Evolutionary conservation across 2,113 vertebrate genomes (phyloP), one percentile per base, ranked within the genome.

Genomic region (mouse (Mus musculus)): DNA sequence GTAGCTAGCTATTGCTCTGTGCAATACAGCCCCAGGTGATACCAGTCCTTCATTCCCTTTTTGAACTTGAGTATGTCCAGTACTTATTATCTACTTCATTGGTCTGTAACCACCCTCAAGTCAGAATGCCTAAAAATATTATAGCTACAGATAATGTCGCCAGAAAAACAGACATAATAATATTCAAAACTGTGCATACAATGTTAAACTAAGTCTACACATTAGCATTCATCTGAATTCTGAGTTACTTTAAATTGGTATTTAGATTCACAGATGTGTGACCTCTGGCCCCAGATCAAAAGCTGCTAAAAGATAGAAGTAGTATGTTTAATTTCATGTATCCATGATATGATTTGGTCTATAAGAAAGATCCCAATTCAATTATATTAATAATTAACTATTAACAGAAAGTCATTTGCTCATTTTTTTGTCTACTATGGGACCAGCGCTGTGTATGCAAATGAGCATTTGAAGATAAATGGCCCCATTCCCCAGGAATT

Each of bases 11-110:
- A 73, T 46, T 33, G 86, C 65, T 95, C 22, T 65, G 75, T 95
- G 11, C 39, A 90, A 91, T 59, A 84, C 19, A 92, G 49, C 77
- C 49, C 92, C 17, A 75, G 63, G 46, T 76, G 72, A 89, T 63
- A 88, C 28, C 49, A 94, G 30, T 75, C 56, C 7, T 78, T 52
- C 75, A 88, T 89, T 72, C 7, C 54, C 36, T 73, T 82, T 96
- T 13, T 78, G 92, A 90, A 33, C 92, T 71, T 93, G 67, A 85
- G 59, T 54, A 16, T 84, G 65, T 71, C 77, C 20, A 94, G 65
- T 94, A 92, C 42, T 86, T 94, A 90, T 49, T 85, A 90, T 30
- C 36, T 88, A 94, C 71, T 85, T 88, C 12, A 54, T 73, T 97
- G 42, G 17, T 85, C 82, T n/a, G 67, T 76, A 93, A 75, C 17